Evolutionary conservation across 2,113 vertebrate genomes (phyloP).

Genomic region (Corythoichthys haematopterus): DNA sequence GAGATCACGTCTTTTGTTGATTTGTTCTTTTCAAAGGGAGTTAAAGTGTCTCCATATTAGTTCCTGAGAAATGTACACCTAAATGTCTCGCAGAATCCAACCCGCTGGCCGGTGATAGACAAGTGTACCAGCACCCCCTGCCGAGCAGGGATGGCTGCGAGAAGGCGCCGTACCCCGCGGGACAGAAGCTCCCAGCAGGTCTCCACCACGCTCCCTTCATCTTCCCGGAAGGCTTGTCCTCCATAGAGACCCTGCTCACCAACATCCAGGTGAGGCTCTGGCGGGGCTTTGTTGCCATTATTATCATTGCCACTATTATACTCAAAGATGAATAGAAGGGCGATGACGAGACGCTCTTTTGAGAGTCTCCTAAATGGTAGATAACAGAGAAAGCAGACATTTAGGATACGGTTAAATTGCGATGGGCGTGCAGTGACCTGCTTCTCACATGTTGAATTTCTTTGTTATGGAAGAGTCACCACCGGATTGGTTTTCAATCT

Average conservation of each 20-base stretch:
- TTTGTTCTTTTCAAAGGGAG: neutral
- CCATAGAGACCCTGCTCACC: conserved; percentile 98
- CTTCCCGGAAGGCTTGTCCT: conserved; percentile 97
- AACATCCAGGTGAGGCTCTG: conserved; percentile 94
- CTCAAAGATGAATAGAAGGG: conserved; percentile 51
- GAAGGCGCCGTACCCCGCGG: conserved; percentile 83
- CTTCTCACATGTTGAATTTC: conserved; percentile 55
- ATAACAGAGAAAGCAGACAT: conserved; percentile 47
- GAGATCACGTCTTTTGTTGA: conserved; percentile 1
- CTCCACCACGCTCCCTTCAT: conserved; percentile 89
- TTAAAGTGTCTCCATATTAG: neutral
- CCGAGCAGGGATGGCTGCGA: conserved; percentile 85
- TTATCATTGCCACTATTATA: conserved; percentile 24
- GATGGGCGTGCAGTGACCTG: conserved; percentile 61
- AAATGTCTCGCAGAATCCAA: conserved; percentile 78
- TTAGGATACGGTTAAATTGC: conserved; percentile 51
- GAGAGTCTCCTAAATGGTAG: conserved; percentile 60
- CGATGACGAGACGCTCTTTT: conserved; percentile 45
- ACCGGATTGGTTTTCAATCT: conserved; percentile 29
- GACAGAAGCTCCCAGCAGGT: conserved; percentile 88
- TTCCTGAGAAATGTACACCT: neutral
- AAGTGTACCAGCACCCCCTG: conserved; percentile 59
- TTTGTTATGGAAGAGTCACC: conserved; percentile 49
- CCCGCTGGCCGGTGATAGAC: conserved; percentile 77
- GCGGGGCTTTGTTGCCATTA: conserved; percentile 48